Evolutionary conservation across 2,113 vertebrate genomes (phyloP), one percentile per base, ranked within the genome.

Genomic region (Oriolus oriolus): DNA sequence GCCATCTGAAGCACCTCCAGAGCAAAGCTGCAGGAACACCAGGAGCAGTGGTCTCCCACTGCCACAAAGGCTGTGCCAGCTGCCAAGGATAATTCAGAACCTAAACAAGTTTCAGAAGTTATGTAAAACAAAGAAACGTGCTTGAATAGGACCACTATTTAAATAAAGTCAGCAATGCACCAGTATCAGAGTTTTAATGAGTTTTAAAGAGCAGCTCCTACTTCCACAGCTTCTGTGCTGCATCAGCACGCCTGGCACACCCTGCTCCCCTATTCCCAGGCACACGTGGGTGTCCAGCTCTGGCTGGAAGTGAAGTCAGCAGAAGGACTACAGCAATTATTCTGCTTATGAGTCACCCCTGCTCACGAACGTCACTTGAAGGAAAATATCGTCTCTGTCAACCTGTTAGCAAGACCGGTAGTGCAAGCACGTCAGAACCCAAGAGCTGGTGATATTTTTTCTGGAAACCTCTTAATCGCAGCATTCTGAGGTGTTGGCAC

Each of bases 121-220:
- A 30, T 1, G 3, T 22, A 50, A 78, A 82, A 3, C 14, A 39
- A 54, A 12, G 24, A 7, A 71, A 39, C 8, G 0, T 7, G 4
- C 27, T 50, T 63, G 23, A 94, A 64, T 20, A 22, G 14, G 30
- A 47, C 12, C 3, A 1, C 10, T 31, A 2, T 41, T 80, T 47
- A 37, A 68, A 45, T 26, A 11, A 41, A 90, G 22, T 18, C 77
- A 56, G 50, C 53, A 24, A 9, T 23, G 66, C 37, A 44, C 21
- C 4, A 22, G 0, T 8, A 60, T 8, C 41, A 5, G 11, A n/a
- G n/a, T n/a, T n/a, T n/a, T n/a, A n/a, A n/a, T 3, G 52, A 57
- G 28, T 26, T 90, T 71, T 20, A 21, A 49, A 54, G 49, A 56
- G 26, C 77, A 63, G 37, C 24, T 83, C 44, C 53, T 30, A 1